Conservation (phyloP, 2,113 vertebrate species). For the Cryptomyrus ogoouensis region DNA sequence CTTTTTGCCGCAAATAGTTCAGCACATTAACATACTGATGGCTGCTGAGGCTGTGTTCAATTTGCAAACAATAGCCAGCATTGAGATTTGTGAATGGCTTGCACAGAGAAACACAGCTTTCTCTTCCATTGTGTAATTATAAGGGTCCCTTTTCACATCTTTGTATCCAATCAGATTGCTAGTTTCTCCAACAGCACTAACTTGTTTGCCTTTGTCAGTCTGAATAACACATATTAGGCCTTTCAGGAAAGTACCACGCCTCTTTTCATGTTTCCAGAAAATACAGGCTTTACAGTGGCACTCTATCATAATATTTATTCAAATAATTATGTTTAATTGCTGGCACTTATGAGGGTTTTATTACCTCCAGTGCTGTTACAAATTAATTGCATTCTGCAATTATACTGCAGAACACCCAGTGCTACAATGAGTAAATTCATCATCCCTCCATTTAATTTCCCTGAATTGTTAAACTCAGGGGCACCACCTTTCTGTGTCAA, state of each 20-base stretch:
- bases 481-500: not conserved
- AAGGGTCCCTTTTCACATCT: not conserved
- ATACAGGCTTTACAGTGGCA: not conserved
- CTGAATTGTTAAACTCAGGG: not conserved
- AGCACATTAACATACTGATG: not conserved
- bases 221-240: not conserved
- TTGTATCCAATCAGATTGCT: not conserved
- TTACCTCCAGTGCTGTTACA: conserved; percentile 2
- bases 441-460: not conserved
- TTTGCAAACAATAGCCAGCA: not conserved
- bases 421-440: not conserved
- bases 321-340: conserved; percentile 11
- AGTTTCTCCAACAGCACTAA: not conserved
- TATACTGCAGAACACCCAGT: not conserved
- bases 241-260: not conserved
- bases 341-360: not conserved
- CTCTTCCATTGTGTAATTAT: not conserved
- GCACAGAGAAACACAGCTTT: not conserved
- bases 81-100: not conserved
- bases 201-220: not conserved
- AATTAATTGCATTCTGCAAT: conserved; percentile 11
- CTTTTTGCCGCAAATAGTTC: not conserved
- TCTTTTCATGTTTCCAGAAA: not conserved
- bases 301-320: conserved; percentile 6
- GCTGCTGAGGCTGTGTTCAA: not conserved